Conservation (phyloP, 2,797 vertebrate genomes). For the Echeneis naucrates region DNA sequence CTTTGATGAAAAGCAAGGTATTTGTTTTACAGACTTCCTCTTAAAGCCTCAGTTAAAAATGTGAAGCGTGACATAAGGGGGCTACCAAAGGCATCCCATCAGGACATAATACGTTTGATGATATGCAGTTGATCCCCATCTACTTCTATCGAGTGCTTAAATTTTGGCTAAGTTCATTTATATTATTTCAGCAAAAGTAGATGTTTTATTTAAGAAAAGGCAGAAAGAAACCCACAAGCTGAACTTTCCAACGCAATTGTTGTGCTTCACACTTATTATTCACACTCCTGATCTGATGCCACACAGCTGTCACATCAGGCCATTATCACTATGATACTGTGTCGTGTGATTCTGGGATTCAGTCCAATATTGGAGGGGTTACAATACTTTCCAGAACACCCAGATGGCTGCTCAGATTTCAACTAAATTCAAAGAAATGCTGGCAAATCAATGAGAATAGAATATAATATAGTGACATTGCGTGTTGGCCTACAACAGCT, state of each 20-base stretch:
- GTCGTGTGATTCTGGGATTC: neutral
- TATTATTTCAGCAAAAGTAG: neutral
- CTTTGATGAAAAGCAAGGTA: neutral
- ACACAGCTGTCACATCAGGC: neutral
- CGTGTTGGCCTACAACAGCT: neutral
- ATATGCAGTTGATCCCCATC: neutral
- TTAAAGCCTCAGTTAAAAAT: too few species aligned
- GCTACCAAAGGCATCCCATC: too few species aligned
- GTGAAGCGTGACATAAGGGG: too few species aligned
- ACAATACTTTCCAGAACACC: neutral
- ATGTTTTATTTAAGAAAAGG: too few species aligned
- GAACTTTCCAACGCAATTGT: neutral
- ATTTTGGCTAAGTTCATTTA: neutral
- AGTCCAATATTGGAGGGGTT: neutral
- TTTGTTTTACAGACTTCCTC: too few species aligned
- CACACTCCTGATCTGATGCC: neutral
- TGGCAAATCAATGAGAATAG: neutral
- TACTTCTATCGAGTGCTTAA: neutral
- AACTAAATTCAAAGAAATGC: neutral
- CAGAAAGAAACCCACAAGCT: neutral
- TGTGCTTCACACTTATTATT: neutral
- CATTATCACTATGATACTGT: neutral
- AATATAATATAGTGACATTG: neutral
- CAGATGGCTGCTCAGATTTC: neutral
- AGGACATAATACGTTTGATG: neutral